Evolutionary conservation across 2,888 invertebrate species (phyloP), one percentile per base, ranked within the genome.

Genomic region (Idaea straminata): DNA sequence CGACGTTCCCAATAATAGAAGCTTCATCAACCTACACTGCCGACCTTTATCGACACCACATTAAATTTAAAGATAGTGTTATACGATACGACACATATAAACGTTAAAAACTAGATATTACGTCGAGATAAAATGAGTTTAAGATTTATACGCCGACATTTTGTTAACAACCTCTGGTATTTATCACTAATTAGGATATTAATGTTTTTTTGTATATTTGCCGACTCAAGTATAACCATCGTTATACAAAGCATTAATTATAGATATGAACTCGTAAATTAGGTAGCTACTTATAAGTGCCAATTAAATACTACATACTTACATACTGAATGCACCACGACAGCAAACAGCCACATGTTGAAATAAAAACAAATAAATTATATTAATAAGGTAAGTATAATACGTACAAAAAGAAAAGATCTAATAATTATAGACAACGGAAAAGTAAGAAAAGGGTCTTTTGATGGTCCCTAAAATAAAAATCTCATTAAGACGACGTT

Each of bases 401-500:
- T 57, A 66, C 35, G 38, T 66, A 62, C 66, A 65, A 65, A 64
- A 60, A 64, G 64, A 65, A 66, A 59, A 59, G 59, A 13, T 65
- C 63, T 65, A 61, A 62, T 65, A 63, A 69, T 75, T 72, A 77
- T 74, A 69, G 70, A 68, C 70, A 73, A 70, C 69, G 72, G 70
- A 68, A 71, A 75, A 71, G 71, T 73, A 74, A 78, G 75, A 76
- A 73, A 79, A 77, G 79, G 79, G 80, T 78, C 79, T 78, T 81
- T 77, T 71, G 76, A 78, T 80, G 78, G 77, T 80, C 82, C 81
- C 80, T 82, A 81, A 83, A 84, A 85, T 78, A 83, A 84, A 84
- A 84, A 81, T 82, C 84, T 87, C 84, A 85, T 85, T 83, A 86
- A 84, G 78, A 81, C 84, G 82, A 78, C 83, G 80, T 87, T 89